Conservation (phyloP, 2,113 vertebrate genomes). For the Hyperoodon ampullatus region DNA sequence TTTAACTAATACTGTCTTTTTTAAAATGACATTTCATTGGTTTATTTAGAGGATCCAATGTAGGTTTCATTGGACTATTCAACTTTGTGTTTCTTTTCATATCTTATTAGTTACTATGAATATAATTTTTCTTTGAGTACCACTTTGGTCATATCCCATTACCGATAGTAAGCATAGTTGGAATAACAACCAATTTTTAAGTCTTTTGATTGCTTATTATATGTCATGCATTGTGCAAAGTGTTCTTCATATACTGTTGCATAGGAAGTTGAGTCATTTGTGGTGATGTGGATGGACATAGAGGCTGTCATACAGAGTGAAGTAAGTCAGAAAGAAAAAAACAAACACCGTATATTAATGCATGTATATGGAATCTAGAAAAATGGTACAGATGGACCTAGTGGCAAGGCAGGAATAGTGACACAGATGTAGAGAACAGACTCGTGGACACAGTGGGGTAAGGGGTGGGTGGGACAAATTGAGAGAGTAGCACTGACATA, state of each 20-base stretch:
- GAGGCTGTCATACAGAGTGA: too few relatives aligned
- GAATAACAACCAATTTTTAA: neutral
- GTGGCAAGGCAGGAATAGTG: too few relatives aligned
- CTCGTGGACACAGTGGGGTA: too few relatives aligned
- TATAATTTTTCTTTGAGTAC: conserved; percentile 9
- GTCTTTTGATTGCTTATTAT: neutral
- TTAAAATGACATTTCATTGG: neutral
- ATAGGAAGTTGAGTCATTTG: neutral
- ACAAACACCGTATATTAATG: too few relatives aligned
- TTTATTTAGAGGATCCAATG: neutral
- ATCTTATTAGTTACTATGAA: conserved; percentile 13
- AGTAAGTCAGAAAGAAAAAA: too few relatives aligned
- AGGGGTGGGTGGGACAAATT: too few relatives aligned
- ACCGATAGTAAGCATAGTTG: neutral
- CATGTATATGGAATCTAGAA: too few relatives aligned
- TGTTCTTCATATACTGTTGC: neutral
- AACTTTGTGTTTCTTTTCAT: conserved; percentile 16
- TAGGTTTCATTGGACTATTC: neutral
- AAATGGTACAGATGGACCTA: too few relatives aligned
- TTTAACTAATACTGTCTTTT: neutral
- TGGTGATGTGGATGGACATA: too few relatives aligned
- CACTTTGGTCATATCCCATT: neutral
- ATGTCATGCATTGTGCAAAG: neutral
- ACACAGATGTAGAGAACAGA: too few relatives aligned
- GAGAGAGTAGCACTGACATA: too few relatives aligned